Percentiles rank a stretch among this genome's conserved stretches.
These are phyloP conservation scores for Actinernus sp. DNA, from an alignment of 92 coral and sea anemone genomes.

Conservation along the genomic window DNA sequence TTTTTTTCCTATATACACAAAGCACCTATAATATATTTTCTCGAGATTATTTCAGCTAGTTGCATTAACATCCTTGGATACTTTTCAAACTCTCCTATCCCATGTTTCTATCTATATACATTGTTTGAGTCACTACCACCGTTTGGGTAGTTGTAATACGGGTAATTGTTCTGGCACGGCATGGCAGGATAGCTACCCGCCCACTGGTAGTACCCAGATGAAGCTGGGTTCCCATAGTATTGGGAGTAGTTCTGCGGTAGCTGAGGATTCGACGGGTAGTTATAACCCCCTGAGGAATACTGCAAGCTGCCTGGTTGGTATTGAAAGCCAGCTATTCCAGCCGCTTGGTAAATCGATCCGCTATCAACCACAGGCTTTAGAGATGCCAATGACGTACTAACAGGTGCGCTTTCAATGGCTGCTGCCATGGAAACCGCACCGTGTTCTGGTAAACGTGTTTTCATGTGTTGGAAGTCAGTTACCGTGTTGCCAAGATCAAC, in stretches of 20 bases:
- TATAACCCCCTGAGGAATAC: conserved; percentile 41
- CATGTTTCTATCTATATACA: conserved; percentile 55
- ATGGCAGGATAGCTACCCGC: conserved; percentile 66
- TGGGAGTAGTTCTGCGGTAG: conserved; percentile 52
- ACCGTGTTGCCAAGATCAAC: conserved; percentile 80
- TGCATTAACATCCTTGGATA: no score
- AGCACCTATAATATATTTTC: no score
- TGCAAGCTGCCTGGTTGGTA: conserved; percentile 35
- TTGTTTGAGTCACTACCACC: conserved; percentile 18
- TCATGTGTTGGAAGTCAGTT: conserved; percentile 54
- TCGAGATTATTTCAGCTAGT: no score
- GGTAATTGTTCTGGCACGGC: conserved; percentile 46
- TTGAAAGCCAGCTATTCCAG: conserved; percentile 38
- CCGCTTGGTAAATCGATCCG: conserved; percentile 28
- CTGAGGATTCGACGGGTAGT: conserved; percentile 31
- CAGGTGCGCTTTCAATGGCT: conserved; percentile 9
- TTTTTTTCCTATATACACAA: no score
- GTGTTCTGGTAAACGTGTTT: conserved; percentile 17
- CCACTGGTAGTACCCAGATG: conserved; percentile 78
- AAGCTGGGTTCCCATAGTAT: conserved; percentile 25
- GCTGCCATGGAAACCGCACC: conserved; percentile 6
- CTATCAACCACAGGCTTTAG: conserved; percentile 16
- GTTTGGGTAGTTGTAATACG: conserved; percentile 43
- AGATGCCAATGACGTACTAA: conserved; percentile 19
- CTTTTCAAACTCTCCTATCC: neutral